Percentiles rank a stretch among this genome's conserved stretches.
These are phyloP conservation scores for Nezara viridula DNA, from an alignment of 2,888 invertebrate genomes.

Conservation along the genomic window DNA sequence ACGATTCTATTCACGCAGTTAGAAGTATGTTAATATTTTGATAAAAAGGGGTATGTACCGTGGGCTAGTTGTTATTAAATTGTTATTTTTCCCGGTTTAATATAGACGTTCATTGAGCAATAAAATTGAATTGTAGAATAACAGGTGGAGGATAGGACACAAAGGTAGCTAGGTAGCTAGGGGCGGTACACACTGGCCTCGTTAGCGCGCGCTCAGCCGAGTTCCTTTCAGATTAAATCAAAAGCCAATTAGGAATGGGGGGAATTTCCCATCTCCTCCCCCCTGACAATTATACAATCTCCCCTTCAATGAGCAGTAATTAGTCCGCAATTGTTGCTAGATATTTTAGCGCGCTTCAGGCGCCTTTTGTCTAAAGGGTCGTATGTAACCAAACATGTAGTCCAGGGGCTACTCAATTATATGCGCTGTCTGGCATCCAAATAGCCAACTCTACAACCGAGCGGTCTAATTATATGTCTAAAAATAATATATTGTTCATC, in stretches of 20 bases:
- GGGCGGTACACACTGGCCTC: neutral
- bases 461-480: too few species aligned
- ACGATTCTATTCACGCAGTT: too few species aligned
- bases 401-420: too few species aligned
- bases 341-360: neutral
- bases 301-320: slow-evolving; percentile 5
- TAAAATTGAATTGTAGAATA: neutral
- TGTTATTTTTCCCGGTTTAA: too few species aligned
- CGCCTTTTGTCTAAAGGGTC: neutral
- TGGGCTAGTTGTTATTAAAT: too few species aligned
- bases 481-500: too few species aligned
- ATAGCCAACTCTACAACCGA: too few species aligned
- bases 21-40: too few species aligned
- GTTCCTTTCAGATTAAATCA: slow-evolving; percentile 16
- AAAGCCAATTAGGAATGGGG: neutral
- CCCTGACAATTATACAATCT: neutral
- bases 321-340: neutral
- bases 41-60: too few species aligned
- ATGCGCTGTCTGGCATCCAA: too few species aligned
- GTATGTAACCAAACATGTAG: neutral
- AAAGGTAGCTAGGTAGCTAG: neutral
- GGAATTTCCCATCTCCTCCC: neutral
- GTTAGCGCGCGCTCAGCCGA: neutral
- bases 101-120: neutral
- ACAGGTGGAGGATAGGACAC: neutral